Evolutionary conservation across 2,797 vertebrate species (phyloP).

Genomic region (Pseudopleuronectes americanus): DNA sequence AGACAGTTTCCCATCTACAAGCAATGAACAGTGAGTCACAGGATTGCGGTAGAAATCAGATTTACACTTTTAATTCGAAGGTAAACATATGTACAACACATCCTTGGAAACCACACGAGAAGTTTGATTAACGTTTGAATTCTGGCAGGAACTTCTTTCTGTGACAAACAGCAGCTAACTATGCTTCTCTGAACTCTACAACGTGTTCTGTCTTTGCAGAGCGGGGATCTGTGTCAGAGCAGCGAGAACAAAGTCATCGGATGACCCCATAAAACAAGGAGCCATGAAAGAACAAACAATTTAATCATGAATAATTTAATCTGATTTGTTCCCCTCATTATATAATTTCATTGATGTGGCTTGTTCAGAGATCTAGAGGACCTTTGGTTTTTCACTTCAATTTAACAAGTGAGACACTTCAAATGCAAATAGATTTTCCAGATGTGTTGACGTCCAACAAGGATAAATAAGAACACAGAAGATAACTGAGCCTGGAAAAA

Average conservation of each 20-base stretch:
- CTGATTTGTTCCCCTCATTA: conserved; percentile 50
- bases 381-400: conserved; percentile 39
- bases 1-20: too few relatives aligned
- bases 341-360: conserved; percentile 24
- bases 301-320: conserved; percentile 61
- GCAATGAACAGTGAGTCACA: too few relatives aligned
- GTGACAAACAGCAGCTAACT: conserved; percentile 11
- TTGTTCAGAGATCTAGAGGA: conserved; percentile 23
- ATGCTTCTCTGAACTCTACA: conserved; percentile 1
- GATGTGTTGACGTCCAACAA: conserved; percentile 41
- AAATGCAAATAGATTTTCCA: conserved; percentile 18
- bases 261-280: conserved; percentile 43
- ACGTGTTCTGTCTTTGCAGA: conserved; percentile 22
- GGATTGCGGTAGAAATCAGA: too few relatives aligned
- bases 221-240: conserved; percentile 58
- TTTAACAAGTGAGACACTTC: conserved; percentile 35
- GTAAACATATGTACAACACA: too few relatives aligned
- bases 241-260: conserved; percentile 46
- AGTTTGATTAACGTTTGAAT: too few relatives aligned
- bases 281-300: conserved; percentile 39
- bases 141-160: too few relatives aligned
- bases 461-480: conserved; percentile 54
- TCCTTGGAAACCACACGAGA: too few relatives aligned
- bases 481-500: conserved; percentile 1
- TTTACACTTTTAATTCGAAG: too few relatives aligned